Evolutionary conservation across 2,888 invertebrate species (phyloP).

Genomic region (Tanytarsus gracilentus): DNA sequence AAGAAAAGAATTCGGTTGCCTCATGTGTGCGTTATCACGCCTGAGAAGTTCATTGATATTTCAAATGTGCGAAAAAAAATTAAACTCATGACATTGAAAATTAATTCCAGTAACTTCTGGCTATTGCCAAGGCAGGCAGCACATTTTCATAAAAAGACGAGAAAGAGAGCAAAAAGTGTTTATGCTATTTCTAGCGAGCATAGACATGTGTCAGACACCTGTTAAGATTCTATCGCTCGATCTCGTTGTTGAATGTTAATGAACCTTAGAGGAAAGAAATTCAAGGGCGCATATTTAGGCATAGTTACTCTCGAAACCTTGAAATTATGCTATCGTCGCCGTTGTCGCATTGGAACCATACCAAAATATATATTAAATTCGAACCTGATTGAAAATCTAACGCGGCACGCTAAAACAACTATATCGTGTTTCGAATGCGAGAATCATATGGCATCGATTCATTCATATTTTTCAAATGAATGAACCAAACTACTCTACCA

Average conservation of each 20-base stretch:
- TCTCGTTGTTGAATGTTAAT: slow-evolving; percentile 9
- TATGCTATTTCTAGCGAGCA: not conserved
- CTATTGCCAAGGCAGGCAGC: not conserved
- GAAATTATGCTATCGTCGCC: not conserved
- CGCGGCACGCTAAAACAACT: no score
- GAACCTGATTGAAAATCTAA: no score
- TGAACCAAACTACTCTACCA: no score
- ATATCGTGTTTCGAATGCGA: slow-evolving; percentile 1
- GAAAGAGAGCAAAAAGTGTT: not conserved
- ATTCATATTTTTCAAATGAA: not conserved
- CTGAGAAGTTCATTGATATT: slow-evolving; percentile 27
- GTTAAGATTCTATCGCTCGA: slow-evolving; percentile 1
- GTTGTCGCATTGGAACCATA: no score
- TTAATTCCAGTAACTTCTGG: no score
- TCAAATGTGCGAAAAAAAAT: no score
- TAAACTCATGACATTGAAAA: no score
- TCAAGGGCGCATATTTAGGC: slow-evolving; percentile 22
- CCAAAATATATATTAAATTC: no score
- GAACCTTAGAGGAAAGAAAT: slow-evolving; percentile 9
- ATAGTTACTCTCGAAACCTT: not conserved
- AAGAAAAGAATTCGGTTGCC: not conserved
- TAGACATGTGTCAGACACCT: slow-evolving; percentile 17
- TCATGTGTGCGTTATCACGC: not conserved
- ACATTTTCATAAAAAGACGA: not conserved
- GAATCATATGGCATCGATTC: slow-evolving; percentile 9